Evolutionary conservation across 2,113 vertebrate species (phyloP), one percentile per base, ranked within the genome.

Genomic region (Clarias macrocephalus): DNA sequence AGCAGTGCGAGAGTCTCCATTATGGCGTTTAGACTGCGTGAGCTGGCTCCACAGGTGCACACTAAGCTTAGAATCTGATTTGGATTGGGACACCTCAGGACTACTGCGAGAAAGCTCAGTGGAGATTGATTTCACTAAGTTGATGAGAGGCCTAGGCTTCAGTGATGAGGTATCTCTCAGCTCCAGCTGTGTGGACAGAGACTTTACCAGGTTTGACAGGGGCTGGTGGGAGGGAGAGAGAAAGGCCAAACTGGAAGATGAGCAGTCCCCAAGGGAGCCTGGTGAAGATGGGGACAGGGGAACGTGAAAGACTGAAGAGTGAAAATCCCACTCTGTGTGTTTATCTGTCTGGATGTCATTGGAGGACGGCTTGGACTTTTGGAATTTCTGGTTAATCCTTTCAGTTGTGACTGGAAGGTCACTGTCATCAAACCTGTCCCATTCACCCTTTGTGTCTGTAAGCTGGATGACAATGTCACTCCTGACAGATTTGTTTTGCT

Each of bases 51-150:
- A 96, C 23, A 95, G 89, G 86, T 96, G 95, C 54, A 96, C 89
- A 91, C 96, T 96, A 89, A 97, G 95, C 80, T 93, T 95, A 9
- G 96, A 96, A 90, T 96, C 96, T 0, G 96, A 96, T 77, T 95
- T 96, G 0, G 96, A 96, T 84, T 95, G 95, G 0, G 95, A 95
- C 62, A 96, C 95, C 86, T 96, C 96, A 0, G 95, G 95, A 54
- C 96, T 94, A 0, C 94, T 94, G 82, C 92, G 92, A 54, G 95
- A 95, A 57, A 96, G 92, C 92, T 97, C 96, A 0, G 96, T 95
- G 28, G 96, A 97, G 88, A 97, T 96, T 0, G 97, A 97, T 91
- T 95, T 97, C 23, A 97, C 96, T 0, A 97, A 94, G 92, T 91
- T 96, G 72, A 97, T 93, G 30, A 96, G 73, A 3, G 96, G 93